These are phyloP conservation scores for Catalaphyllia jardinei DNA, from an alignment of 64 coral and sea anemone species.

Conservation along the genomic window DNA sequence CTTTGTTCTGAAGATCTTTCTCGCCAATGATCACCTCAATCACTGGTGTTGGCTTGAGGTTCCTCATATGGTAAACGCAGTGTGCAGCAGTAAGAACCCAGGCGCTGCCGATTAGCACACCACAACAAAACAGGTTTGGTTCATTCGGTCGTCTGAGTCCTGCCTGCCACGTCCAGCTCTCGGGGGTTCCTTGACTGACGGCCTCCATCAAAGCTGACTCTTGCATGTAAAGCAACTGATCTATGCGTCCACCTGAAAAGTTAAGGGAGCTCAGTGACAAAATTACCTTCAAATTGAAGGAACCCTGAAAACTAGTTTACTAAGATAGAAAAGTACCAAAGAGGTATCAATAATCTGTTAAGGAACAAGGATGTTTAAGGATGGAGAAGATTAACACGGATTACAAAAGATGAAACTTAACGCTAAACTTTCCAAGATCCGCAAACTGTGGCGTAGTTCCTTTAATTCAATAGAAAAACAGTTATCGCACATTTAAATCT, in stretches of 20 bases:
- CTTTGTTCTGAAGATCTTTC: conserved; percentile 26
- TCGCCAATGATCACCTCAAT: conserved; percentile 49
- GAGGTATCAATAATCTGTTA: too few species aligned
- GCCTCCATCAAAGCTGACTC: background rate
- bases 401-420: too few species aligned
- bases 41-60: background rate
- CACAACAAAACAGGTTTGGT: conserved; percentile 48
- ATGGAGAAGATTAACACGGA: too few species aligned
- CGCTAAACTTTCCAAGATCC: too few species aligned
- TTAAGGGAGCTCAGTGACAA: background rate
- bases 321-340: too few species aligned
- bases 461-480: too few species aligned
- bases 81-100: conserved; percentile 55
- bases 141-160: conserved; percentile 40
- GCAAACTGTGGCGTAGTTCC: too few species aligned
- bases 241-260: background rate
- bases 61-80: conserved; percentile 52
- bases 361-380: too few species aligned
- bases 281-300: too few species aligned
- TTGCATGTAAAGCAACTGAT: background rate
- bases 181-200: background rate
- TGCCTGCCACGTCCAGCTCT: conserved; percentile 52
- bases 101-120: conserved; percentile 31
- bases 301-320: too few species aligned
- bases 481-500: too few species aligned